These are phyloP conservation scores for Pissodes strobi DNA, from an alignment of 1,140 invertebrate species.

Conservation along the genomic window DNA sequence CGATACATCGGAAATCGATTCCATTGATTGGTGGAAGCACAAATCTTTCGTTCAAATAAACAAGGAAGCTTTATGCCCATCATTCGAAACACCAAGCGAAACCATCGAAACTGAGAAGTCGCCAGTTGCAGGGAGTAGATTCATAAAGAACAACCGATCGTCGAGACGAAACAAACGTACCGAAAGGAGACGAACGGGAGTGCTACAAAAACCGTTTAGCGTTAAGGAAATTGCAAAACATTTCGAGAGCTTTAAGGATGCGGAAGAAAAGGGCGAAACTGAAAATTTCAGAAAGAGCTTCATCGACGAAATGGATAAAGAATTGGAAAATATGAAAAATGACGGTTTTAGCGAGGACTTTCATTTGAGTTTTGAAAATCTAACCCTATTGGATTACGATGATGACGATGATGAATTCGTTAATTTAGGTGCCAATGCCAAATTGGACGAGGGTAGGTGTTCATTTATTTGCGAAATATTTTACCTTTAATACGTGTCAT, in stretches of 20 bases:
- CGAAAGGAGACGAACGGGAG: background rate
- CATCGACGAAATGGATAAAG: conserved; percentile 30
- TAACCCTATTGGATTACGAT: conserved; percentile 3
- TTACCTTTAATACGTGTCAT: no score
- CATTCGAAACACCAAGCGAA: no score
- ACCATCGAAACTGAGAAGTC: no score
- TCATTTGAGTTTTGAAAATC: conserved; percentile 22
- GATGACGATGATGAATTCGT: no score
- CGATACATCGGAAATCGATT: background rate
- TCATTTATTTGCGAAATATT: no score
- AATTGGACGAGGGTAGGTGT: no score
- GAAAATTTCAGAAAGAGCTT: conserved; percentile 28
- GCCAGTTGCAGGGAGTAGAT: no score
- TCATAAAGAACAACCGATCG: background rate
- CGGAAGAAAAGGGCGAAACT: conserved; percentile 28
- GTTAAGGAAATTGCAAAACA: conserved; percentile 15
- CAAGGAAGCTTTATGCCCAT: background rate
- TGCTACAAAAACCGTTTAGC: background rate
- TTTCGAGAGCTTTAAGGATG: conserved; percentile 31
- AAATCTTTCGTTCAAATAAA: conserved; percentile 8
- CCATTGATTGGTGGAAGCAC: conserved; percentile 1
- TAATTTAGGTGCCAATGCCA: no score
- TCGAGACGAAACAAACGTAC: background rate
- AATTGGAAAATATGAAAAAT: conserved; percentile 28
- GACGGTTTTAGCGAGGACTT: conserved; percentile 35